phyloP scores from a whole-genome alignment of 2,113 vertebrate genomes.

The Tachuris rubrigastra region DNA sequence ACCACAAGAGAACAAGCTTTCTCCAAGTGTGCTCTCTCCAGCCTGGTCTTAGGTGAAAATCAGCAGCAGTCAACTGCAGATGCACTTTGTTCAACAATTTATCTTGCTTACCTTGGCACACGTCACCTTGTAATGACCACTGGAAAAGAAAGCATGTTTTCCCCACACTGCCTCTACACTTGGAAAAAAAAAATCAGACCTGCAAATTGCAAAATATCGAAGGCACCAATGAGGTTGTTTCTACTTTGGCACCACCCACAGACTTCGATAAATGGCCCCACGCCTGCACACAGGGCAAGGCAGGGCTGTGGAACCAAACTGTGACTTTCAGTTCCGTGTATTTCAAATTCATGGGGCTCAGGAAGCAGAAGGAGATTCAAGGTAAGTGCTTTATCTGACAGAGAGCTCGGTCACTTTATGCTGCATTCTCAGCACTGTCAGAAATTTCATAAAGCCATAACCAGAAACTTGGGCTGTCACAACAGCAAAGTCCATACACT shows the following conservation, averaged over 20 bases:
- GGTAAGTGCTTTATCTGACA: background rate
- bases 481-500: background rate
- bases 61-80: background rate
- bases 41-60: background rate
- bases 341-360: background rate
- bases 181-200: background rate
- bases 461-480: background rate
- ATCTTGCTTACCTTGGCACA: background rate
- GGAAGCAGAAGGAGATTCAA: background rate
- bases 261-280: background rate
- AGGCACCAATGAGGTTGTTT: background rate
- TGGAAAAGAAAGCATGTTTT: background rate
- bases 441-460: background rate
- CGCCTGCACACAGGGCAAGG: fast-evolving
- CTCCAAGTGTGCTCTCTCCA: background rate
- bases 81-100: background rate
- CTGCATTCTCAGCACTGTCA: background rate
- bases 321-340: fast-evolving
- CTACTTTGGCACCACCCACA: background rate
- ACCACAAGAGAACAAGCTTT: background rate
- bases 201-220: background rate
- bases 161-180: background rate
- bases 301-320: background rate
- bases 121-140: background rate
- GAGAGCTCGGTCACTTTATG: background rate